Evolutionary conservation across 2,888 invertebrate genomes (phyloP).

Genomic region (Adela reaumurella): DNA sequence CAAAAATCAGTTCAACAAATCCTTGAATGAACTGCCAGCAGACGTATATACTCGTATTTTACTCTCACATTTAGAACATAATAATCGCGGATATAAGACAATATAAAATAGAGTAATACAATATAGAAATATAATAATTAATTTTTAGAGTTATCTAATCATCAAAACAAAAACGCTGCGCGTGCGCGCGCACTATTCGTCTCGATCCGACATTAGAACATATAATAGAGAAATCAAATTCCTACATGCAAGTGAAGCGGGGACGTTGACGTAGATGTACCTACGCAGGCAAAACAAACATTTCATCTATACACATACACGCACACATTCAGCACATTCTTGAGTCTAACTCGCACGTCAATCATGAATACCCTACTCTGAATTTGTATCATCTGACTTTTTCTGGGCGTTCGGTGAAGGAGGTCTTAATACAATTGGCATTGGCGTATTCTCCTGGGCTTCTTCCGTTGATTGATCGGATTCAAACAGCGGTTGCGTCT

Average conservation of each 20-base stretch:
- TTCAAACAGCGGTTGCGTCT: slow-evolving; percentile 36
- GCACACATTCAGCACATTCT: background rate
- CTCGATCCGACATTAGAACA: background rate
- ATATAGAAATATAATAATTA: no score
- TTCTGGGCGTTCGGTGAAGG: slow-evolving; percentile 16
- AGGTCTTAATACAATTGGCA: slow-evolving; percentile 28
- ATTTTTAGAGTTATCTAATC: background rate
- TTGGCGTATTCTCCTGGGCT: slow-evolving; percentile 16
- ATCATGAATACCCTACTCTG: background rate
- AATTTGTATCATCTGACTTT: background rate
- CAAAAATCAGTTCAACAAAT: no score
- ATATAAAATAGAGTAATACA: no score
- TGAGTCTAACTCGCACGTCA: no score
- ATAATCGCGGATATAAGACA: no score
- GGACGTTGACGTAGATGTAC: background rate
- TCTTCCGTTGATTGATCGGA: slow-evolving; percentile 19
- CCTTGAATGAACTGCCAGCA: no score
- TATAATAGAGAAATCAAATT: background rate
- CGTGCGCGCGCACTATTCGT: background rate
- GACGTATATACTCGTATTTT: no score
- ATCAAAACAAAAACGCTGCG: background rate
- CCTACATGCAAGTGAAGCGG: background rate
- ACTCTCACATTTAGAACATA: no score
- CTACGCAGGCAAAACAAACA: background rate
- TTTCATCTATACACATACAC: background rate